Conservation (phyloP, 2,113 vertebrate species). For the Prionailurus bengalensis region DNA sequence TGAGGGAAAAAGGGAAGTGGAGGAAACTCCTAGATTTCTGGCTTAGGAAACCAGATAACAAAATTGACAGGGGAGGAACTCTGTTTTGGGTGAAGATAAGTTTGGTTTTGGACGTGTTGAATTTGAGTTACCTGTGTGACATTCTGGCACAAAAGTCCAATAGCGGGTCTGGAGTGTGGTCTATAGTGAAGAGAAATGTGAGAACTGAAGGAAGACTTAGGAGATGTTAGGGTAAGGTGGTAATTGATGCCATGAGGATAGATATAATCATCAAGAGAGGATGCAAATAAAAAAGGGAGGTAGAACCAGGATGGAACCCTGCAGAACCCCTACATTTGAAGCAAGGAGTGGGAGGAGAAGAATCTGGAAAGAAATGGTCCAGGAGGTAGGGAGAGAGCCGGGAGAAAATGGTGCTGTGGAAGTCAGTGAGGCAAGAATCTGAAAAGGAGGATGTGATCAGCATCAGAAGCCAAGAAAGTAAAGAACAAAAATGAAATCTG, state of each 20-base stretch:
- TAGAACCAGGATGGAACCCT: background rate
- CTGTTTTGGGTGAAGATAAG: background rate
- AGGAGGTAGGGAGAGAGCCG: background rate
- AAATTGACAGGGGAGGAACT: background rate
- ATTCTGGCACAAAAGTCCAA: background rate
- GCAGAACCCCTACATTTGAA: background rate
- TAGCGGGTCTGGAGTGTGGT: background rate
- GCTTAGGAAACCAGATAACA: conserved; percentile 23
- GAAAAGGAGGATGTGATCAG: background rate
- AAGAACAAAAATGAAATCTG: background rate
- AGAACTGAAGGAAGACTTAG: conserved; percentile 46
- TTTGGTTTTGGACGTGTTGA: conserved; percentile 24
- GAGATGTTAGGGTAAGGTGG: background rate
- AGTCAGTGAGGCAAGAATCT: background rate
- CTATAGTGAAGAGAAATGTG: conserved; percentile 47
- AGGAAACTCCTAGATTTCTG: background rate
- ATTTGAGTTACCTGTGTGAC: conserved; percentile 47
- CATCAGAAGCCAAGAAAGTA: background rate
- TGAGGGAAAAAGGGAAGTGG: conserved; percentile 26
- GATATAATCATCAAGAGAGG: conserved; percentile 3
- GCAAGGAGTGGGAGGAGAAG: background rate
- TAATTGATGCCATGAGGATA: conserved; percentile 14
- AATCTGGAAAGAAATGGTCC: background rate
- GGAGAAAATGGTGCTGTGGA: background rate
- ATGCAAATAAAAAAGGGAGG: conserved; percentile 48